phyloP scores from a whole-genome alignment of 30 jellyfish, hydroid and myxozoan genomes.

The Pelagia noctiluca region DNA sequence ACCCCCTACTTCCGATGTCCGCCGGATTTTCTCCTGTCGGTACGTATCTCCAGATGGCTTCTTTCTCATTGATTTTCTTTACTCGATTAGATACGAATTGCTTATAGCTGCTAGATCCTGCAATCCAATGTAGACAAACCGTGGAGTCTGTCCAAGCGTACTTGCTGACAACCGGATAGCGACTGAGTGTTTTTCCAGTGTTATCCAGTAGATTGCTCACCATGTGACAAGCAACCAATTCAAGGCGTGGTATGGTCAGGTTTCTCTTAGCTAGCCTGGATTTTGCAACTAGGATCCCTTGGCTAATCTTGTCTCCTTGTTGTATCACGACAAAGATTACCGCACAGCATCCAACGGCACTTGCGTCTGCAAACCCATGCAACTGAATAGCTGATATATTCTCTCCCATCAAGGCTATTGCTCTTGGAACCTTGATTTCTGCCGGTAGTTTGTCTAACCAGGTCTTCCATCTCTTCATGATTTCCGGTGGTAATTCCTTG shows the following conservation, averaged over 20 bases:
- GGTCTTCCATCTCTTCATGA: neutral
- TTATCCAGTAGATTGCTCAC: conserved; percentile 42
- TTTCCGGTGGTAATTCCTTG: neutral
- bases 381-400: neutral
- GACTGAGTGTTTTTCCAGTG: conserved; percentile 1
- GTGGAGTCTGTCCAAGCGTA: conserved; percentile 28
- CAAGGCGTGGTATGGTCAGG: conserved; percentile 46
- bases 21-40: conserved; percentile 41
- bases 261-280: conserved; percentile 36
- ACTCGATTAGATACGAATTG: conserved; percentile 14
- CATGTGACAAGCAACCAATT: conserved; percentile 36
- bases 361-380: conserved; percentile 51
- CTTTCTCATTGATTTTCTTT: conserved; percentile 22
- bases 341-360: conserved; percentile 15
- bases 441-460: conserved; percentile 26
- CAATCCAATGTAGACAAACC: conserved; percentile 25
- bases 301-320: conserved; percentile 5
- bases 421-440: conserved; percentile 18
- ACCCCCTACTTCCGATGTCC: neutral
- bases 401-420: conserved; percentile 6
- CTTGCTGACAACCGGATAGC: conserved; percentile 23
- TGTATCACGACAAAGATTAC: conserved; percentile 20
- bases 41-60: conserved; percentile 3
- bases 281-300: conserved; percentile 31
- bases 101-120: neutral